A percentile compares a stretch with the other conserved stretches of the same genome.
Evolutionary conservation across 2,888 invertebrate genomes (phyloP).

Genomic region (Carterocephalus palaemon): DNA sequence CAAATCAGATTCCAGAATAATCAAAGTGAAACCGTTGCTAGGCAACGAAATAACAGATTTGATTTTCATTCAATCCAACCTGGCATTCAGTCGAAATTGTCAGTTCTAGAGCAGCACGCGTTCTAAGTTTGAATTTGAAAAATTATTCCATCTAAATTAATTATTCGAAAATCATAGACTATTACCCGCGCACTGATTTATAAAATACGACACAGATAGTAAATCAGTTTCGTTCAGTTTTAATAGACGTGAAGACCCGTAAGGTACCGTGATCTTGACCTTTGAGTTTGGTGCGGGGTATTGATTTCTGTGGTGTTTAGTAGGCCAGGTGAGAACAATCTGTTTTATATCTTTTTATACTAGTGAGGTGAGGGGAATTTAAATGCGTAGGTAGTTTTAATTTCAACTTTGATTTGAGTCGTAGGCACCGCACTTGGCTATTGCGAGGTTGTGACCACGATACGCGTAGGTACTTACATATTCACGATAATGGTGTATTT

Average conservation of each 20-base stretch:
- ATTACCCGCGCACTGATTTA: constrained; percentile 2
- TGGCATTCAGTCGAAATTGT: constrained; percentile 16
- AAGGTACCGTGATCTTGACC: constrained; percentile 55
- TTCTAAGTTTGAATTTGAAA: constrained; percentile 32
- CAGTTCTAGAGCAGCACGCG: constrained; percentile 40
- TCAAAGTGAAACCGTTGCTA: constrained; percentile 42
- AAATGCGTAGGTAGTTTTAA: not conserved
- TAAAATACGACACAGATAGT: constrained; percentile 2
- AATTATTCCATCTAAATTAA: not conserved
- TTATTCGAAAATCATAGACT: constrained; percentile 8
- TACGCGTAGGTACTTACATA: too few species aligned
- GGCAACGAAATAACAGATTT: constrained; percentile 63
- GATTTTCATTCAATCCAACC: constrained; percentile 28
- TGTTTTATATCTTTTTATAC: not conserved
- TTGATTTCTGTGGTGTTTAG: constrained; percentile 48
- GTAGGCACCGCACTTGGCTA: too few species aligned
- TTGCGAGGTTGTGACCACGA: too few species aligned
- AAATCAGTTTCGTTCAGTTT: too few species aligned
- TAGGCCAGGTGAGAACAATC: constrained; percentile 45
- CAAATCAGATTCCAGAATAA: constrained; percentile 4
- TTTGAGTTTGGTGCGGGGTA: constrained; percentile 52
- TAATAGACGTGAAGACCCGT: too few species aligned
- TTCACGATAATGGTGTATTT: too few species aligned
- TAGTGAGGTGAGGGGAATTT: constrained; percentile 6
- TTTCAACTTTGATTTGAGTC: too few species aligned